These are phyloP conservation scores for Phyllostomus hastatus DNA, from an alignment of 2,113 vertebrate genomes.

Conservation along the genomic window DNA sequence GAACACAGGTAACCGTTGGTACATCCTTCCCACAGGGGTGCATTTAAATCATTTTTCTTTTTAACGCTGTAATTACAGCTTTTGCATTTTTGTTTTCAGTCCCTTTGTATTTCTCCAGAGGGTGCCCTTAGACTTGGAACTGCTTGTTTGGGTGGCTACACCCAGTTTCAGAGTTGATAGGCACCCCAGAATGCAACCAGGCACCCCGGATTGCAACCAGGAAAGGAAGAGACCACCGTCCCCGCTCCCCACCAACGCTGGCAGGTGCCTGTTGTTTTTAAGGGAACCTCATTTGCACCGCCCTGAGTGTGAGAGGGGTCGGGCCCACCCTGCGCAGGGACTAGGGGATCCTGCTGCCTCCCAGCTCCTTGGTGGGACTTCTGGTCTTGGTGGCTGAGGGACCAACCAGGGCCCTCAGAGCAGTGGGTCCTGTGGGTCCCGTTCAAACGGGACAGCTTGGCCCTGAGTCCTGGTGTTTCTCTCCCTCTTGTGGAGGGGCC, in stretches of 20 bases:
- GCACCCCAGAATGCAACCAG: background rate
- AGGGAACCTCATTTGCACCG: background rate
- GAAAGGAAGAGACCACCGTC: background rate
- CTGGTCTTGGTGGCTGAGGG: background rate
- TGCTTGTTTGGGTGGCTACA: fast-evolving
- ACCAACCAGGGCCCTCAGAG: too few species aligned
- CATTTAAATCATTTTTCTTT: background rate
- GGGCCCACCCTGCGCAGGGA: too few species aligned
- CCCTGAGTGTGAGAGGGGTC: background rate
- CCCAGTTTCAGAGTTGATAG: background rate
- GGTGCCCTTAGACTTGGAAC: background rate
- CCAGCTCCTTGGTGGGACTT: background rate
- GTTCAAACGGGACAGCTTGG: background rate
- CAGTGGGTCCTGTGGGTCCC: background rate
- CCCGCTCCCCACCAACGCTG: fast-evolving
- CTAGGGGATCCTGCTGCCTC: background rate
- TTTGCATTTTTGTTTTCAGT: too few species aligned
- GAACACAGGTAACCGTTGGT: fast-evolving
- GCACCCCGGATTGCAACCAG: background rate
- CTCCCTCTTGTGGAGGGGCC: background rate
- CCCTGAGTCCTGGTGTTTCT: background rate
- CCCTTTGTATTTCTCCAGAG: background rate
- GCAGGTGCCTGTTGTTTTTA: background rate
- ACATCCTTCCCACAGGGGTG: fast-evolving
- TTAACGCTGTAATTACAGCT: background rate